phyloP scores from a whole-genome alignment of 1,140 invertebrate genomes.

The Ostrea edulis region DNA sequence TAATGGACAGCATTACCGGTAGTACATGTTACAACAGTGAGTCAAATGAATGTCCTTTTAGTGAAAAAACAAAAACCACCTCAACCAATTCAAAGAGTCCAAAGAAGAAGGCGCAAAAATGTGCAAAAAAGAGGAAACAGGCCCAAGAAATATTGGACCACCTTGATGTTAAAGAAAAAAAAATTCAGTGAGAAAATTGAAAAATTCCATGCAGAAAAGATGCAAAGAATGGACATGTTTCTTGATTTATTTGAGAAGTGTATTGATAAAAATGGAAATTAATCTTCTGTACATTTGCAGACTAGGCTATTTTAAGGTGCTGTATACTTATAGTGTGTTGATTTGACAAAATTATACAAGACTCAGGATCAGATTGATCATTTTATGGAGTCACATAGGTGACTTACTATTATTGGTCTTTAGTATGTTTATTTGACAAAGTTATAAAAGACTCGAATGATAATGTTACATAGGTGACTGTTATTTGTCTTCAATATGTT shows the following conservation, averaged over 20 bases:
- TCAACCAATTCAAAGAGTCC: background rate
- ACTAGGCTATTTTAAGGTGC: background rate
- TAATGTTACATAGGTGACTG: no score
- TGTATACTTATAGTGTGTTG: background rate
- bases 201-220: no score
- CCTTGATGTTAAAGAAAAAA: no score
- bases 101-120: slow-evolving; percentile 33
- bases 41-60: background rate
- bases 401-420: background rate
- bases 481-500: no score
- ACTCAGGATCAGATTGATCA: background rate
- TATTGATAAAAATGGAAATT: slow-evolving; percentile 2
- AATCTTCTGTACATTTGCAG: background rate
- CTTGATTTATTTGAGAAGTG: slow-evolving; percentile 39
- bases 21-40: background rate
- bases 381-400: no score
- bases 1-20: no score
- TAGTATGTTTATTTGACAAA: background rate
- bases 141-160: no score
- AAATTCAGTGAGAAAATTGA: no score
- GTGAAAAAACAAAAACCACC: background rate
- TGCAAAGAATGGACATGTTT: slow-evolving; percentile 41
- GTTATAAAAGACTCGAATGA: no score
- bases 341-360: background rate
- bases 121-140: slow-evolving; percentile 7